Evolutionary conservation across 2,888 invertebrate species (phyloP), one percentile per base, ranked within the genome.

Genomic region (Scaptomyza parva): DNA sequence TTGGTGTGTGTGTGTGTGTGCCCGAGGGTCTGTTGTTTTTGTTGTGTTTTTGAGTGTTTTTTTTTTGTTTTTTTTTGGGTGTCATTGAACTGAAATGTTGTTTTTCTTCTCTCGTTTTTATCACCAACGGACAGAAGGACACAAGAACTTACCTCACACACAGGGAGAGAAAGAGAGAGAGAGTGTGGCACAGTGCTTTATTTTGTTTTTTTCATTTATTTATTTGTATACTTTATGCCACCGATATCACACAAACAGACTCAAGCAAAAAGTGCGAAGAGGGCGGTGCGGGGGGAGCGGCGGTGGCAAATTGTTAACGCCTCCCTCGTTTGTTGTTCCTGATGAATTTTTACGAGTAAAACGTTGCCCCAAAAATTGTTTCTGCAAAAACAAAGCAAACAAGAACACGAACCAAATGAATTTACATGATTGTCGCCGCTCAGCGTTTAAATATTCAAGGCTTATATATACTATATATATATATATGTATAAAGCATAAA

Each of bases 21-120:
- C 75, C 75, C 67, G 40, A 51, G 72, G 61, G 52, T 47, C 57
- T 67, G 61, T 69, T 64, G 47, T 63, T 69, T 20, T 47, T 39
- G 35, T 47, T 39, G 18, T 14, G 33, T 14, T 33, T 33, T 33
- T 33, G 5, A n/a, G n/a, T 11, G 9, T 1, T 14, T 7, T 14
- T 14, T 67, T 55, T 73, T 43, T 18, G 59, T 50, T 62, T 44
- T 69, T 50, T 75, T 77, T 68, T 57, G 80, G 73, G 78, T 83
- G 82, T 83, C 82, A 86, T 83, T 86, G 82, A 83, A 83, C 84
- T 71, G 62, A 73, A 73, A 86, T 86, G 67, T 76, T 85, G 72
- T 82, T 85, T 55, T 50, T 68, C 67, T 61, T 64, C 67, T 61
- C 62, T 66, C 69, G 60, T 60, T 57, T 67, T 47, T 39, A 44